A percentile compares a stretch with the other conserved stretches of the same genome.
Evolutionary conservation across 2,113 vertebrate genomes (phyloP).

Genomic region (Phoxinus phoxinus): DNA sequence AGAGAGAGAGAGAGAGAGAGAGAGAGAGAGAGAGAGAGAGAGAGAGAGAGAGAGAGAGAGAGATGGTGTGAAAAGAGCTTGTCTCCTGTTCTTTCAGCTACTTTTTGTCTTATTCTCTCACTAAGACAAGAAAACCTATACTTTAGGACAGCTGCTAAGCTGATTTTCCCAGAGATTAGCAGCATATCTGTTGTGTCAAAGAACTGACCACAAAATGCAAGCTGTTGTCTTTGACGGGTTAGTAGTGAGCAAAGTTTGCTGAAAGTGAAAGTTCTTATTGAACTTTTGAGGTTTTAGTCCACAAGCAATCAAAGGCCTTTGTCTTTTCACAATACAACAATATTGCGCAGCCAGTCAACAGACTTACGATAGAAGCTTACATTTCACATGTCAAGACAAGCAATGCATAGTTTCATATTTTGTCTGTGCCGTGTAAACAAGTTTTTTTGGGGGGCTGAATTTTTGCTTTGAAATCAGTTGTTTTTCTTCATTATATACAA

Average conservation of each 20-base stretch:
- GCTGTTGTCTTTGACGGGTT: constrained; percentile 35
- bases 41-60: constrained; percentile 52
- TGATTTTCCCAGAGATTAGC: constrained; percentile 61
- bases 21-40: constrained; percentile 24
- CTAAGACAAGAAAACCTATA: constrained; percentile 57
- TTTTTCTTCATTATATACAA: too few species aligned
- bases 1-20: constrained; percentile 32
- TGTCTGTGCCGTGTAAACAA: neutral
- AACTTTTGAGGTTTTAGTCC: constrained; percentile 8
- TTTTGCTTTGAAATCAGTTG: too few species aligned
- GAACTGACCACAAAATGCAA: constrained; percentile 43
- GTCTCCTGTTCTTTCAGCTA: constrained; percentile 51
- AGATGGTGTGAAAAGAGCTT: constrained; percentile 53
- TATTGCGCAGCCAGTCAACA: constrained; percentile 7
- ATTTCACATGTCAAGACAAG: neutral
- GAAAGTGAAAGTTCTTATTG: constrained; percentile 34
- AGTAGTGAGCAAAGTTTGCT: constrained; percentile 32
- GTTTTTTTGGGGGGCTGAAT: too few species aligned
- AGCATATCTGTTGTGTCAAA: constrained; percentile 49
- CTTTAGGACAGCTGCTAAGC: constrained; percentile 62
- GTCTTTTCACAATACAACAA: constrained; percentile 12
- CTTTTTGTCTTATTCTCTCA: constrained; percentile 57
- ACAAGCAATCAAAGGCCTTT: neutral
- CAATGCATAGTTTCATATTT: neutral
- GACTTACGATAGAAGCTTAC: neutral